Base-by-base conservation (phyloP, 2,797 vertebrate species). In the Chiroxiphia lanceolata region DNA sequence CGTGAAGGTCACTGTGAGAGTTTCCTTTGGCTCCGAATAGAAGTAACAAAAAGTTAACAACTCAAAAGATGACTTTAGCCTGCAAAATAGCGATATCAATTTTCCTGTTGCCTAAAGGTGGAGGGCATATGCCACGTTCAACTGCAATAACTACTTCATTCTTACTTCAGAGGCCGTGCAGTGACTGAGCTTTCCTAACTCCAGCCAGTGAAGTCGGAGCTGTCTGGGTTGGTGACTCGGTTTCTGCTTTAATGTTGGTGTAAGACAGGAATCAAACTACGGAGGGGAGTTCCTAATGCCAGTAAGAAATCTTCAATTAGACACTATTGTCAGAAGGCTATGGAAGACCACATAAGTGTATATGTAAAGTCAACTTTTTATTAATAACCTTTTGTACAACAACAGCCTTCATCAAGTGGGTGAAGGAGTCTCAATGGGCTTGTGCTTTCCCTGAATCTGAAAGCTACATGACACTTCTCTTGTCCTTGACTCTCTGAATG, bases 151-250 rank as follows among this genome's bases (percentile, higher is more conserved):
- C 36, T 86, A 16, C 34, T 45, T 82, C 10, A 2, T 61, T 87
- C 40, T 63, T 80, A 3, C 19, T 51, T 67, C 11, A 42, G 54
- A 67, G 59, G 29, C 17, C 18, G 29, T 29, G 48, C 59, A 68
- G 57, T 21, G 68, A n/a, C 54, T 67, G 77, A 88, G 13, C 33
- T 48, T 75, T 45, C 7, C 0, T 21, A 48, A 27, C 14, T 82
- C 33, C 0, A 2, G 29, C 36, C 8, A 1, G 51, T 59, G 45
- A 76, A 69, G 45, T 48, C 0, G 0, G 47, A 91, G 51, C 21
- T 78, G 12, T 48, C 36, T 36, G 40, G 19, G 45, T 34, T 87
- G 56, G 18, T 57, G 53, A 21, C 22, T 78, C 6, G 3, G 15
- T 50, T 86, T 88, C 27, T 79, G 23, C 51, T 79, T 67, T 51